Percentiles rank a stretch among this genome's conserved stretches.
phyloP scores from a whole-genome alignment of 2,888 invertebrate species.

The Rhopalosiphum nymphaeae region DNA sequence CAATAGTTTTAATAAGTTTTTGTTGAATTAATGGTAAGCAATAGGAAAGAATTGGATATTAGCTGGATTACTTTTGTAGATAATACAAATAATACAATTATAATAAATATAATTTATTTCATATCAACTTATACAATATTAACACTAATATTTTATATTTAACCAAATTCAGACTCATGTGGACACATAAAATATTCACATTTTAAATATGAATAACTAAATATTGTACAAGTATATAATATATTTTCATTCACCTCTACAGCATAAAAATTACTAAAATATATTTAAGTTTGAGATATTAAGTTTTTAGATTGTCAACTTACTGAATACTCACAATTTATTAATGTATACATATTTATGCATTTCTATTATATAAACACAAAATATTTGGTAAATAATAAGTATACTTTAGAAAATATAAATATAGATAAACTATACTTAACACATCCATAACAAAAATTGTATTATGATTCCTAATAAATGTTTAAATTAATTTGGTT shows the following conservation, averaged over 20 bases:
- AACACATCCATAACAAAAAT: background rate
- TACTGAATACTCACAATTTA: slow-evolving; percentile 46
- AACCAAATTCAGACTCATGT: slow-evolving; percentile 27
- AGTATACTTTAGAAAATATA: slow-evolving; percentile 22
- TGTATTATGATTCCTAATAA: background rate
- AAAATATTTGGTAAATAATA: slow-evolving; percentile 16
- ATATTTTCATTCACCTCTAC: background rate
- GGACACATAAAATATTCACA: slow-evolving; percentile 35
- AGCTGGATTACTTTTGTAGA: background rate
- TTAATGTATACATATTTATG: slow-evolving; percentile 26
- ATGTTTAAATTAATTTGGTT: background rate
- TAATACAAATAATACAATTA: background rate
- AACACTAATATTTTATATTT: slow-evolving; percentile 32
- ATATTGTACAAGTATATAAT: background rate
- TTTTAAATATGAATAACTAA: slow-evolving; percentile 27
- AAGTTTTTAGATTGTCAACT: slow-evolving; percentile 52
- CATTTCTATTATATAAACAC: slow-evolving; percentile 24
- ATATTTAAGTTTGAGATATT: slow-evolving; percentile 20
- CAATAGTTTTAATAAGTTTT: too few relatives aligned
- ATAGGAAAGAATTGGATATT: background rate
- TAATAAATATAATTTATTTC: slow-evolving; percentile 57
- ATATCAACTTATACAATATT: slow-evolving; percentile 40
- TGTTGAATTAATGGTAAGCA: background rate
- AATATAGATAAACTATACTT: slow-evolving; percentile 5
- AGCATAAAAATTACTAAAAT: slow-evolving; percentile 14